These are phyloP conservation scores for Melikaiella ostensackeni DNA, from an alignment of 2,888 invertebrate genomes.

Conservation along the genomic window DNA sequence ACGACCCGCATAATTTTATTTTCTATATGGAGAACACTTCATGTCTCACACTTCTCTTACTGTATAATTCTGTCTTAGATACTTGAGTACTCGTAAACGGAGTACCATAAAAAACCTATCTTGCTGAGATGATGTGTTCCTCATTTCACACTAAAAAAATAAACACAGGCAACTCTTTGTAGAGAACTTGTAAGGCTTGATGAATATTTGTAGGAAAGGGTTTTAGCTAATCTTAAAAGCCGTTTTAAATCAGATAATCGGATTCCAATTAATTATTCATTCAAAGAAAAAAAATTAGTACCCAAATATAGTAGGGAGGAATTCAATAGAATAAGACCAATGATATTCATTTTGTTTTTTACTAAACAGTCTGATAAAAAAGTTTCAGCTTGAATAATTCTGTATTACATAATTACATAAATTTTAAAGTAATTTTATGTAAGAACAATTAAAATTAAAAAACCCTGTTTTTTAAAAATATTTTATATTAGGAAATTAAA, in stretches of 20 bases:
- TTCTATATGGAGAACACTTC: constrained; percentile 19
- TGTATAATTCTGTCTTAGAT: background rate
- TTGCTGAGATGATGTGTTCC: background rate
- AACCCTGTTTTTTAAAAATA: too few species aligned
- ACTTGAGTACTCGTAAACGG: too few species aligned
- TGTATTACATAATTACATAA: too few species aligned
- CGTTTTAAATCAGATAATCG: background rate
- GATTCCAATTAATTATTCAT: background rate
- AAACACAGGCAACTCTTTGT: constrained; percentile 4
- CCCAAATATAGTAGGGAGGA: too few species aligned
- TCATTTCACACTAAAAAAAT: constrained; percentile 20
- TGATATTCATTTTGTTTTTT: too few species aligned
- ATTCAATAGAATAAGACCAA: too few species aligned
- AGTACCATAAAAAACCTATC: background rate
- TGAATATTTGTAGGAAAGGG: background rate
- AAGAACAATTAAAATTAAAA: too few species aligned
- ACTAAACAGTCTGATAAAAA: too few species aligned
- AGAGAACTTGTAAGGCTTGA: constrained; percentile 13
- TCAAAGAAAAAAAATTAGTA: too few species aligned
- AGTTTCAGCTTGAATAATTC: too few species aligned
- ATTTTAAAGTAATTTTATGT: too few species aligned
- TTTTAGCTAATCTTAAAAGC: background rate
- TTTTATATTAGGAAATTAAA: too few species aligned
- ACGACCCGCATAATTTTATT: constrained; percentile 40
- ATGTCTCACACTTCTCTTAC: background rate